These are phyloP conservation scores for Spongilla lacustris DNA, from an alignment of 37 sponge, comb jelly and placozoan species.

Conservation along the genomic window DNA sequence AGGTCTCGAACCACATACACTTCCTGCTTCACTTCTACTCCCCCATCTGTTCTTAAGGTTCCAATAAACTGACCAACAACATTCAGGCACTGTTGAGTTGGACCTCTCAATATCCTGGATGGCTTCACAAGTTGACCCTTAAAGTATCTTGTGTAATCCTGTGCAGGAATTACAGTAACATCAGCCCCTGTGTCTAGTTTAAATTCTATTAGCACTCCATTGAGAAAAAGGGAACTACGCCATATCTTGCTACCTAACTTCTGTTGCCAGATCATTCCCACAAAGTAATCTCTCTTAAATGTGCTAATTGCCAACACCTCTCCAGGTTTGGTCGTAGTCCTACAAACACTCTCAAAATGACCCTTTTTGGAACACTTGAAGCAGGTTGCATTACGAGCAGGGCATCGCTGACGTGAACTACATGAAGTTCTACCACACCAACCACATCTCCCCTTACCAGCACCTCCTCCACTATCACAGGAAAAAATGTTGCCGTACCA, in stretches of 20 bases:
- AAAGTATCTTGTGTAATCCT: not conserved
- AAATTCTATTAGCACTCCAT: not conserved
- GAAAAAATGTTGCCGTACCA: too few relatives aligned
- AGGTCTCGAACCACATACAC: constrained; percentile 7
- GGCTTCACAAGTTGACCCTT: not conserved
- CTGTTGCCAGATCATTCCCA: too few relatives aligned
- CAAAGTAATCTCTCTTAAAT: too few relatives aligned
- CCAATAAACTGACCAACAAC: constrained; percentile 3
- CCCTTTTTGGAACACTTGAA: too few relatives aligned
- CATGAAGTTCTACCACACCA: too few relatives aligned
- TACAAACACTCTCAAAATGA: too few relatives aligned
- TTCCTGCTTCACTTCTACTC: not conserved
- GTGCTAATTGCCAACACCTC: too few relatives aligned
- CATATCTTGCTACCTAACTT: not conserved
- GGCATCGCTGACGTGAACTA: too few relatives aligned
- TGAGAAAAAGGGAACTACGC: not conserved
- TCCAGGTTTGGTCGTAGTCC: too few relatives aligned
- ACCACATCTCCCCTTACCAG: too few relatives aligned
- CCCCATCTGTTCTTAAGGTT: not conserved
- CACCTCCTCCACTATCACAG: too few relatives aligned
- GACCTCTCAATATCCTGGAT: constrained; percentile 5
- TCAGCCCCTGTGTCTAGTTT: constrained; percentile 31
- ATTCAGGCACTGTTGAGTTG: not conserved
- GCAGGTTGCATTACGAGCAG: too few relatives aligned
- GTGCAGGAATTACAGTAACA: not conserved